Conservation (phyloP, 2,113 vertebrate genomes). For the Prolemur simus region DNA sequence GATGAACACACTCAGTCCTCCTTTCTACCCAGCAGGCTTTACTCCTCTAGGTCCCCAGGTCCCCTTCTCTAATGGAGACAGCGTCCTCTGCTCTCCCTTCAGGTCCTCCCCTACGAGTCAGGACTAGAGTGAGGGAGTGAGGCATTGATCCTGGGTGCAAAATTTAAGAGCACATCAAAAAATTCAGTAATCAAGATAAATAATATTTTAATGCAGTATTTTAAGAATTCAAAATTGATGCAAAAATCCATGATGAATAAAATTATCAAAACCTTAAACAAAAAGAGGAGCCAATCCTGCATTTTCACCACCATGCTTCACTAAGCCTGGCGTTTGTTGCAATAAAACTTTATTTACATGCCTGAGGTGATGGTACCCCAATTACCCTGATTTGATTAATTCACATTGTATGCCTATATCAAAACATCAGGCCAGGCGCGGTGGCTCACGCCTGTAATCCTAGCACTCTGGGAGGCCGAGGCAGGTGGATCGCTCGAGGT, state of each 20-base stretch:
- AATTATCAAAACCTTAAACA: not conserved
- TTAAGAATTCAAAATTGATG: slow-evolving; percentile 15
- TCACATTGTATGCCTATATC: too few relatives aligned
- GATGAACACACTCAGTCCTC: not conserved
- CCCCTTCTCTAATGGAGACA: not conserved
- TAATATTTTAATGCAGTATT: slow-evolving; percentile 20
- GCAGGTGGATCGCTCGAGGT: too few relatives aligned
- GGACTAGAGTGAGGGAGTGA: not conserved
- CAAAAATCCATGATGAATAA: not conserved
- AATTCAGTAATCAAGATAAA: not conserved
- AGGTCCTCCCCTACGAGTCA: not conserved
- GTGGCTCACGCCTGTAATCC: too few relatives aligned
- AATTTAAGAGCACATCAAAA: not conserved
- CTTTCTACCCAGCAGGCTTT: not conserved
- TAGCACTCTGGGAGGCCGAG: too few relatives aligned
- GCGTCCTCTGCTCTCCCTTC: not conserved
- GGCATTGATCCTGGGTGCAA: not conserved
- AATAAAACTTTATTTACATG: not conserved
- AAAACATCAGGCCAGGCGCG: too few relatives aligned
- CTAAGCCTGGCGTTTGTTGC: not conserved
- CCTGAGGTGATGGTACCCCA: too few relatives aligned
- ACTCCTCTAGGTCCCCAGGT: not conserved
- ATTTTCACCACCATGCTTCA: not conserved
- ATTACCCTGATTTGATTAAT: too few relatives aligned
- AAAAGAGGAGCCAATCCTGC: not conserved